Conservation (phyloP, 2,888 invertebrate species). For the Elysia crispata region DNA sequence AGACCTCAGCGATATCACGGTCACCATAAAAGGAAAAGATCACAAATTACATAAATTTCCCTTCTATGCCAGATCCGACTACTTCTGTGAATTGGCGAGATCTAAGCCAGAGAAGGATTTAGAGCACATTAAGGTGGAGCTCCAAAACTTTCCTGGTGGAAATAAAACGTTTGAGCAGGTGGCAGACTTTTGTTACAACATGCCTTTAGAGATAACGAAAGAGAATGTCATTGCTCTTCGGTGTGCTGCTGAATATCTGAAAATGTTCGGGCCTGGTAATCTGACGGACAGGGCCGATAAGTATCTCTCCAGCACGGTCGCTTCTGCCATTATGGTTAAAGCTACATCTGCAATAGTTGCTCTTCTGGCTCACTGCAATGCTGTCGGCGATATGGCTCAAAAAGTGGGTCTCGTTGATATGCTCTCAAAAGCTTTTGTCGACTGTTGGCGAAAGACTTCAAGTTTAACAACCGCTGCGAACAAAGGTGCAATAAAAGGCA, state of each 20-base stretch:
- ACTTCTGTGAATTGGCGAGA: constrained; percentile 70
- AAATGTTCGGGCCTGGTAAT: constrained; percentile 73
- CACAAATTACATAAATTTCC: constrained; percentile 76
- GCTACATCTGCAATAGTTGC: constrained; percentile 61
- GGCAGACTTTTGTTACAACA: constrained; percentile 76
- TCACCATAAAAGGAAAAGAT: constrained; percentile 68
- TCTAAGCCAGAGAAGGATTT: constrained; percentile 56
- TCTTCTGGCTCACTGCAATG: constrained; percentile 65
- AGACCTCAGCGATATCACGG: constrained; percentile 76
- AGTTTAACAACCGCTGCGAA: background rate
- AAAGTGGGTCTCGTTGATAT: constrained; percentile 64
- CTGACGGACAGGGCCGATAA: constrained; percentile 70
- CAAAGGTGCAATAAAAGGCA: background rate
- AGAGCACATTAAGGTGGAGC: constrained; percentile 55
- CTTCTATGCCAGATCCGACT: constrained; percentile 74
- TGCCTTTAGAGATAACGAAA: constrained; percentile 68
- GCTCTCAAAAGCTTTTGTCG: constrained; percentile 70
- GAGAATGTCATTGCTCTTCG: constrained; percentile 71
- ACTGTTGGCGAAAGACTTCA: constrained; percentile 67
- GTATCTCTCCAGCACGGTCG: constrained; percentile 69
- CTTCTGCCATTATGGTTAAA: constrained; percentile 70
- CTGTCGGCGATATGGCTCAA: constrained; percentile 67
- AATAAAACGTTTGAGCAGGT: constrained; percentile 71
- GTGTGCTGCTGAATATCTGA: constrained; percentile 73
- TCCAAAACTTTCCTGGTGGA: constrained; percentile 76